phyloP scores from a whole-genome alignment of 2,888 invertebrate genomes.

The Galeruca laticollis region DNA sequence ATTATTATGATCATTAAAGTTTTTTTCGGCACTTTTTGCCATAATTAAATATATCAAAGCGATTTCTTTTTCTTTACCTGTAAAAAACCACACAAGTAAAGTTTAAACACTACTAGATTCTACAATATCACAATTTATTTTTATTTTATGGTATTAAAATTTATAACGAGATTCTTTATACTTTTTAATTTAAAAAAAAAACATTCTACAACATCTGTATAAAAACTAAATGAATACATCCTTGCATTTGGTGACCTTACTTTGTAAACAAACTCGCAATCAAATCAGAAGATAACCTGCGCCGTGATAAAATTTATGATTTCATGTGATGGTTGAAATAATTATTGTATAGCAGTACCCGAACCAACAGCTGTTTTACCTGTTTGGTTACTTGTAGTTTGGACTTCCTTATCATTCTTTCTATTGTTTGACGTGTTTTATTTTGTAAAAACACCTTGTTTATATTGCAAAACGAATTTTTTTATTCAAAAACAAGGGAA shows the following conservation, averaged over 20 bases:
- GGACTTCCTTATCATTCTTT: background rate
- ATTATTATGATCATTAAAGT: slow-evolving; percentile 48
- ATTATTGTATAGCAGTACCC: slow-evolving; percentile 8
- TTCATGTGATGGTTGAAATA: slow-evolving; percentile 9
- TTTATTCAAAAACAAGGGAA: slow-evolving; percentile 7
- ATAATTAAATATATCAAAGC: slow-evolving; percentile 53
- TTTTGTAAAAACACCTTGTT: background rate
- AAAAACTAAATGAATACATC: slow-evolving; percentile 24
- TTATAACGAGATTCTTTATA: background rate
- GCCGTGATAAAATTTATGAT: background rate
- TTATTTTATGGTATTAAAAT: too few species aligned
- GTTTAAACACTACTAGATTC: background rate
- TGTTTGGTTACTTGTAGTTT: slow-evolving; percentile 15
- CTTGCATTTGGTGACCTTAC: slow-evolving; percentile 8
- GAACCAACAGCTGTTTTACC: slow-evolving; percentile 9
- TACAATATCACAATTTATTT: background rate
- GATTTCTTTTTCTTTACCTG: slow-evolving; percentile 37
- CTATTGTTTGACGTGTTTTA: slow-evolving; percentile 7
- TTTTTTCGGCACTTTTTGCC: slow-evolving; percentile 51
- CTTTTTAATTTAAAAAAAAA: background rate
- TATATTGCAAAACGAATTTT: background rate
- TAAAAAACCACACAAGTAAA: slow-evolving; percentile 18
- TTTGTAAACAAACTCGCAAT: slow-evolving; percentile 10
- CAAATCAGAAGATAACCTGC: slow-evolving; percentile 8
- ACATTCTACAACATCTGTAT: background rate